These are phyloP conservation scores for Lophotriccus pileatus DNA, from an alignment of 2,797 vertebrate species.

Conservation along the genomic window DNA sequence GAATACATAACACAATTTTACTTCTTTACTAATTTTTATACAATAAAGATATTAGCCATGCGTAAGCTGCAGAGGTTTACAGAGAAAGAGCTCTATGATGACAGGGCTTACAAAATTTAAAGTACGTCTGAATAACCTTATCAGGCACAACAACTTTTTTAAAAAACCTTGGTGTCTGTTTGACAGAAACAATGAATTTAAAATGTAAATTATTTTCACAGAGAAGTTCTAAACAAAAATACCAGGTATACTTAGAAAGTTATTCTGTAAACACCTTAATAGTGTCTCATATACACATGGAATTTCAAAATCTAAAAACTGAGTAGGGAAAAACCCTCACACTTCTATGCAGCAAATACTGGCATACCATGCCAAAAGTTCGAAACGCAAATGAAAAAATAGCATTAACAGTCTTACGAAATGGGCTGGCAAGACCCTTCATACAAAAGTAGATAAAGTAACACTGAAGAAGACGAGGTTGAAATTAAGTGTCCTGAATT, in stretches of 20 bases:
- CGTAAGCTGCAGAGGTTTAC: neutral
- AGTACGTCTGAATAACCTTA: neutral
- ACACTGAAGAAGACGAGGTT: fast-evolving
- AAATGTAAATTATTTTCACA: neutral
- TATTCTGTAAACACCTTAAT: neutral
- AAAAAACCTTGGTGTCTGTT: neutral
- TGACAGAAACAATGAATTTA: neutral
- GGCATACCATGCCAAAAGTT: neutral
- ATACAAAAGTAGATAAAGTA: neutral
- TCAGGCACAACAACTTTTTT: neutral
- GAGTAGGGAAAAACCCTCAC: neutral
- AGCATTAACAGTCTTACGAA: neutral
- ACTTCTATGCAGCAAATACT: neutral
- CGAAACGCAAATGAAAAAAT: neutral
- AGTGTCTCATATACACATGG: neutral
- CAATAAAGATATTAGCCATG: neutral
- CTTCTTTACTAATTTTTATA: neutral
- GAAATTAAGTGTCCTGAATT: neutral
- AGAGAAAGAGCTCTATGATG: neutral
- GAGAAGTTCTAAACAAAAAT: neutral
- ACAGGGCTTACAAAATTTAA: neutral
- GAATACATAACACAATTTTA: neutral
- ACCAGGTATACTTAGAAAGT: neutral
- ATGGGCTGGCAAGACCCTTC: neutral
- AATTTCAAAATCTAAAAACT: neutral